Conservation (phyloP, 2,113 vertebrate genomes). For the Pycnonotus jocosus region DNA sequence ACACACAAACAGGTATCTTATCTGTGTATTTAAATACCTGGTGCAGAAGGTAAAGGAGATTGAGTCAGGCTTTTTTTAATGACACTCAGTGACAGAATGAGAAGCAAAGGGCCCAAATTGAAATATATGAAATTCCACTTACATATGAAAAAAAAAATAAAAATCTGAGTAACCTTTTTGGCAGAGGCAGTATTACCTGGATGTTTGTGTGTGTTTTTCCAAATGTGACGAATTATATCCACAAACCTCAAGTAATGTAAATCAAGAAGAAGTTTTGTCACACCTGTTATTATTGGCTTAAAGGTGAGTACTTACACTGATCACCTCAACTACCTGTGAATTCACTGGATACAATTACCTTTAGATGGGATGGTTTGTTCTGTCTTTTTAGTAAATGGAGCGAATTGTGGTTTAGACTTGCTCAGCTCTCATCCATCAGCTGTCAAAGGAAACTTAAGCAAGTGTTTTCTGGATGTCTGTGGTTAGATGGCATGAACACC, state of each 20-base stretch:
- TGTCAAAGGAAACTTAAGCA: neutral
- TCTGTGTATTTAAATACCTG: neutral
- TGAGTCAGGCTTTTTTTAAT: neutral
- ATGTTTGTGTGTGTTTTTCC: neutral
- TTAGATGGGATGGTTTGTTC: neutral
- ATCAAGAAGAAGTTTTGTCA: neutral
- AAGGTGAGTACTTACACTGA: neutral
- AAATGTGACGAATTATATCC: neutral
- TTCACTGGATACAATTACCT: neutral
- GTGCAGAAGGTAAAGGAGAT: neutral
- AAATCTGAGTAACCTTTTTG: neutral
- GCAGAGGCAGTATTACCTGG: neutral
- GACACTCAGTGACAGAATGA: rapidly evolving
- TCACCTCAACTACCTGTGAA: neutral
- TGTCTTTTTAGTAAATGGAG: neutral
- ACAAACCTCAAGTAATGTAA: neutral
- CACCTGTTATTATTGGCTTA: neutral
- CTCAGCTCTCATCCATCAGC: neutral
- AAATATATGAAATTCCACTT: neutral
- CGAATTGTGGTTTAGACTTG: neutral
- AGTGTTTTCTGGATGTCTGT: neutral
- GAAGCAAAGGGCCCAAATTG: neutral
- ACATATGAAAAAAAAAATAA: neutral
- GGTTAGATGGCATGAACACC: neutral
- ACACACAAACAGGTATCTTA: neutral